These are phyloP conservation scores for Acanthochromis polyacanthus DNA, from an alignment of 2,113 vertebrate species.

Conservation along the genomic window DNA sequence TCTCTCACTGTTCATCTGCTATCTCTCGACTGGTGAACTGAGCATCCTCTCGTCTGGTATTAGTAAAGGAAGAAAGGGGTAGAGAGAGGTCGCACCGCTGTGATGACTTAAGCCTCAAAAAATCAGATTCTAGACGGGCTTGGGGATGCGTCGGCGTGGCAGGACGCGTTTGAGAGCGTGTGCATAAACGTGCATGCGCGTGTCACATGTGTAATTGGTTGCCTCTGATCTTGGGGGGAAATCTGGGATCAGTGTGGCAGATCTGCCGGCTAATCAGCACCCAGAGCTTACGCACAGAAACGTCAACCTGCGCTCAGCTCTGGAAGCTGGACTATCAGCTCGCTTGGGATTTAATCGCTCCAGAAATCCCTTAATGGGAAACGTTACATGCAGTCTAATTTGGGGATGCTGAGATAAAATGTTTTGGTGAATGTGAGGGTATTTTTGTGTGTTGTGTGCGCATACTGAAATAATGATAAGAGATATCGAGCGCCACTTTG, in stretches of 20 bases:
- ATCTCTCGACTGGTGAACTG: slow-evolving; percentile 46
- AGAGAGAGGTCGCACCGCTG: slow-evolving; percentile 32
- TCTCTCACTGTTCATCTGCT: slow-evolving; percentile 39
- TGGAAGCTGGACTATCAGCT: slow-evolving; percentile 59
- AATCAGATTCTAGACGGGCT: slow-evolving; percentile 48
- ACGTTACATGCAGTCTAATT: slow-evolving; percentile 75
- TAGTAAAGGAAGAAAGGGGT: slow-evolving; percentile 18
- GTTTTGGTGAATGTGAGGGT: slow-evolving; percentile 2
- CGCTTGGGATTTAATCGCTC: slow-evolving; percentile 66
- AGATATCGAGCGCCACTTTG: slow-evolving; percentile 66
- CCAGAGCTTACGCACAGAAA: slow-evolving; percentile 41
- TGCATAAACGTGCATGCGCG: background rate
- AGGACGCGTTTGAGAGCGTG: slow-evolving; percentile 5
- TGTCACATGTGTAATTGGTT: slow-evolving; percentile 78
- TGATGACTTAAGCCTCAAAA: slow-evolving; percentile 59
- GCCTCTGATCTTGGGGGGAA: slow-evolving; percentile 79
- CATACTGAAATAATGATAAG: slow-evolving; percentile 67
- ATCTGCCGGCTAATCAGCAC: slow-evolving; percentile 74
- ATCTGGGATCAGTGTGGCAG: slow-evolving; percentile 79
- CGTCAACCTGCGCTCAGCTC: slow-evolving; percentile 53
- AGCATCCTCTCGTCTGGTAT: slow-evolving; percentile 62
- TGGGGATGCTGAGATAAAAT: slow-evolving; percentile 71
- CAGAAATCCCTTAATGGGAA: slow-evolving; percentile 79
- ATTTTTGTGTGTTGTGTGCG: slow-evolving; percentile 32
- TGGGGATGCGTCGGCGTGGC: slow-evolving; percentile 35